Conservation (phyloP, 2,113 vertebrate genomes). For the Passer domesticus region DNA sequence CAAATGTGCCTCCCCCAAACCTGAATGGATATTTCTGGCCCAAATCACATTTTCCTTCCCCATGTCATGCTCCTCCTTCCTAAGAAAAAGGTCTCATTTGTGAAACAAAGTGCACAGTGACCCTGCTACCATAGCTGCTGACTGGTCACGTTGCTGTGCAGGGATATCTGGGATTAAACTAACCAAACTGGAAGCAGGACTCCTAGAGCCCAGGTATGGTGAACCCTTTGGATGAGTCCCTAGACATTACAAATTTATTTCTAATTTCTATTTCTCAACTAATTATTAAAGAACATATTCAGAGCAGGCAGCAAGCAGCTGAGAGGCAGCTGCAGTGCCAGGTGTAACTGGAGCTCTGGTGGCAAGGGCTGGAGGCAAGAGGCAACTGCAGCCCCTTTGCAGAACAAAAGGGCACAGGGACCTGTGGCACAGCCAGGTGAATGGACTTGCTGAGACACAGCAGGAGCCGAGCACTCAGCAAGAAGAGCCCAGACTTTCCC, state of each 20-base stretch:
- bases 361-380: not conserved
- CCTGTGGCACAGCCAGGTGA: not conserved
- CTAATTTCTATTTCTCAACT: not conserved
- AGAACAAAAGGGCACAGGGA: not conserved
- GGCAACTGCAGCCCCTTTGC: not conserved
- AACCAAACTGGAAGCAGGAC: not conserved
- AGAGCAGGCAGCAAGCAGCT: not conserved
- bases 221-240: not conserved
- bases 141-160: not conserved
- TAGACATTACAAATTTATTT: not conserved
- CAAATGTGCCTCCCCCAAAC: not conserved
- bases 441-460: rapidly evolving
- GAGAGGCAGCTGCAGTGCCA: not conserved
- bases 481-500: not conserved
- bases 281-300: not conserved
- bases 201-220: not conserved
- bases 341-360: not conserved
- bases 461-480: too few relatives aligned
- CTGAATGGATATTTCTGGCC: not conserved
- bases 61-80: not conserved
- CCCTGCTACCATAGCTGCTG: not conserved
- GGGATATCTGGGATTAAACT: not conserved
- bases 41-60: not conserved
- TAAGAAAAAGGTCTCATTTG: not conserved
- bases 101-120: not conserved